phyloP scores from a whole-genome alignment of 2,113 vertebrate genomes.

The Cichladusa arquata region DNA sequence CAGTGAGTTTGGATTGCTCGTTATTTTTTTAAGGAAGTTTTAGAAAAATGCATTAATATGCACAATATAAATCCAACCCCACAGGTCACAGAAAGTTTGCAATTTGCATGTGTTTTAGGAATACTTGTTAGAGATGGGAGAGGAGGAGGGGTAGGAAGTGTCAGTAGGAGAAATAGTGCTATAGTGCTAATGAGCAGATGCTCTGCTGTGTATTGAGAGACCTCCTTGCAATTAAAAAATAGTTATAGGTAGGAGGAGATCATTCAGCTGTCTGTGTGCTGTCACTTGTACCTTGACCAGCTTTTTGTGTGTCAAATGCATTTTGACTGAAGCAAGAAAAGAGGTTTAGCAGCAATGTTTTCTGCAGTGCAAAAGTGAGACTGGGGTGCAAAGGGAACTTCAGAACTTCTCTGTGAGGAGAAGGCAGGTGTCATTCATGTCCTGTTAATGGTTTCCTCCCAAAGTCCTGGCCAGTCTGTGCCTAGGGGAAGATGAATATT shows the following conservation, averaged over 20 bases:
- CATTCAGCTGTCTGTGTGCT: constrained; percentile 41
- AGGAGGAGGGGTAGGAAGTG: constrained; percentile 48
- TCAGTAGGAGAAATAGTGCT: constrained; percentile 57
- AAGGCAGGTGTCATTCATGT: not conserved
- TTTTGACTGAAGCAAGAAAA: constrained; percentile 12
- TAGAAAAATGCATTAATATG: constrained; percentile 17
- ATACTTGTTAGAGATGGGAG: constrained; percentile 33
- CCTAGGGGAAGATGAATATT: fast-evolving
- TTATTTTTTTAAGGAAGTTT: not conserved
- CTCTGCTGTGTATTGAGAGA: constrained; percentile 60
- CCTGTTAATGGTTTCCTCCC: not conserved
- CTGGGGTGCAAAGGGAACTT: not conserved
- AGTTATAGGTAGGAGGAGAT: constrained; percentile 65
- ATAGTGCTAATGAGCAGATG: constrained; percentile 74
- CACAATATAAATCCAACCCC: constrained; percentile 12
- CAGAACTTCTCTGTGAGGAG: not conserved
- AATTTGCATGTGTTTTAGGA: constrained; percentile 54
- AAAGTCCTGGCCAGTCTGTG: not conserved
- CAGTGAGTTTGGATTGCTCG: not conserved
- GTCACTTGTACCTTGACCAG: constrained; percentile 64
- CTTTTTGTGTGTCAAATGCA: constrained; percentile 44
- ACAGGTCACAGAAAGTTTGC: constrained; percentile 35
- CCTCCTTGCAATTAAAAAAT: constrained; percentile 68
- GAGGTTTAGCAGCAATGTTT: not conserved
- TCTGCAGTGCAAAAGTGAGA: not conserved